phyloP scores from a whole-genome alignment of 2,888 invertebrate species.

The Cantharis lateralis region DNA sequence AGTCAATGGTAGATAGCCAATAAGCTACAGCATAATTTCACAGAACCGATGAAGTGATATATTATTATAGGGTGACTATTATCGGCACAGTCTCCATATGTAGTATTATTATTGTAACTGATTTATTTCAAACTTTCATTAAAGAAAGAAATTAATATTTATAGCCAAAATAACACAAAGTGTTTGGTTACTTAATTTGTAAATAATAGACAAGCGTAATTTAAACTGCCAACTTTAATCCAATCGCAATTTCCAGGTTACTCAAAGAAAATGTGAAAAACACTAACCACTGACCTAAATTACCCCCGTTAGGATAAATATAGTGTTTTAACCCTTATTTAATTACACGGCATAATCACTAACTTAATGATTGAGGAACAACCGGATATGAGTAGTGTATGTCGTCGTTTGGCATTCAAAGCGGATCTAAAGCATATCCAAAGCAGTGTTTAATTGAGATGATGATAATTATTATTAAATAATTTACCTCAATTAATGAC shows the following conservation, averaged over 20 bases:
- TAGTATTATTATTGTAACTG: no score
- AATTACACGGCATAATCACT: neutral
- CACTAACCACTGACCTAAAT: neutral
- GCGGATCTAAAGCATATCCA: neutral
- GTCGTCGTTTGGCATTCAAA: neutral
- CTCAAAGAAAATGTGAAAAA: neutral
- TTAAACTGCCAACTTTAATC: neutral
- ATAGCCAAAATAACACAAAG: neutral
- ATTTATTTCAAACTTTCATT: no score
- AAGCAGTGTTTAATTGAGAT: neutral
- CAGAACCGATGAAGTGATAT: no score
- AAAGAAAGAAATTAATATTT: no score
- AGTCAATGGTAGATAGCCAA: no score
- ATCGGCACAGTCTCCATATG: no score
- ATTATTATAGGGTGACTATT: no score
- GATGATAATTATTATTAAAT: neutral
- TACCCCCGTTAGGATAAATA: neutral
- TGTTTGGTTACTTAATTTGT: neutral
- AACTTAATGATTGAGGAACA: neutral
- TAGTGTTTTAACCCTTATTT: neutral
- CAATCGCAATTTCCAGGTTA: neutral
- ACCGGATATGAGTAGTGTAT: neutral
- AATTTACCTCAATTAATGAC: neutral
- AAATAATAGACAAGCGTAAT: no score
- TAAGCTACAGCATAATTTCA: no score